These are phyloP conservation scores for Anguilla obscura DNA, from an alignment of 2,797 vertebrate species.

Conservation along the genomic window DNA sequence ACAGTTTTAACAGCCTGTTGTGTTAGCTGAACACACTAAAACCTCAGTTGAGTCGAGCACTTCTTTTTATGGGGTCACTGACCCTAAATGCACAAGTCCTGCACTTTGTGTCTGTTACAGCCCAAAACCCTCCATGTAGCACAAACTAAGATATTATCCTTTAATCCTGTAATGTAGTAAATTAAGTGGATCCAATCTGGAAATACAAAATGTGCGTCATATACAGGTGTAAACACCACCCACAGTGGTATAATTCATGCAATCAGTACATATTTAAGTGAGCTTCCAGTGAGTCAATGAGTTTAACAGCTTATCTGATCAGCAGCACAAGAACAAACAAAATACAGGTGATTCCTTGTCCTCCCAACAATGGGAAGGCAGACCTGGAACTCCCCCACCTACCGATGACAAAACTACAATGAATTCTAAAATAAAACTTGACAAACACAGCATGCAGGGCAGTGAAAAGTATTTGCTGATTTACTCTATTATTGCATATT, in stretches of 20 bases:
- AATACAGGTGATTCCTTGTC: too few relatives aligned
- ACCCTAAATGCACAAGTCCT: background rate
- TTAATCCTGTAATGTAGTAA: background rate
- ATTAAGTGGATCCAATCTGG: background rate
- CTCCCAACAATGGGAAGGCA: too few relatives aligned
- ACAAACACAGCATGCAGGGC: too few relatives aligned
- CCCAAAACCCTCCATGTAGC: background rate
- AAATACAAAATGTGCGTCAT: background rate
- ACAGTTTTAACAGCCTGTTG: background rate
- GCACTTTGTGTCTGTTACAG: background rate
- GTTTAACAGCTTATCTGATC: background rate
- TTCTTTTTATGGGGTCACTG: background rate
- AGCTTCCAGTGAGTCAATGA: background rate
- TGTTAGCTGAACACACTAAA: background rate
- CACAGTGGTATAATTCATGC: background rate
- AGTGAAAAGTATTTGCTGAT: too few relatives aligned
- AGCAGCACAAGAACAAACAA: background rate
- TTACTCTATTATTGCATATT: too few relatives aligned
- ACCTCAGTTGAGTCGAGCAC: background rate
- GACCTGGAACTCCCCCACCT: too few relatives aligned
- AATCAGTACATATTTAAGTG: background rate
- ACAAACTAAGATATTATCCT: background rate
- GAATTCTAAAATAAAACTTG: too few relatives aligned
- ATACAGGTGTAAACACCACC: background rate
- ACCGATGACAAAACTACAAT: too few relatives aligned